A percentile compares a stretch with the other conserved stretches of the same genome.
phyloP scores from a whole-genome alignment of 2,113 vertebrate species.

The Platanista minor region DNA sequence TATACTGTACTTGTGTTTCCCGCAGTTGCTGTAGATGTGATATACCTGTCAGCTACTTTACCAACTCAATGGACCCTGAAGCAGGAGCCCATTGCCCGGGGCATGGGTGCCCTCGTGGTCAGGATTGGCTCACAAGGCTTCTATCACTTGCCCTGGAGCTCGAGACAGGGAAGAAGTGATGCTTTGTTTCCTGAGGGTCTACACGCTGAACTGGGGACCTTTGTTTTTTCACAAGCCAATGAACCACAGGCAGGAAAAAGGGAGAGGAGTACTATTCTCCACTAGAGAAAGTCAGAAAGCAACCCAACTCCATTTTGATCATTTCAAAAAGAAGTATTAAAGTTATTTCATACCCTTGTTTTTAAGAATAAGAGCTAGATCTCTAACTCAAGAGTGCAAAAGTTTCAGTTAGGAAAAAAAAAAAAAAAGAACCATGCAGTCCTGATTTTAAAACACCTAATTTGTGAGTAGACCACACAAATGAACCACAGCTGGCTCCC shows the following conservation, averaged over 20 bases:
- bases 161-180: accelerated
- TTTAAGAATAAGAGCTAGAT: not conserved
- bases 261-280: not conserved
- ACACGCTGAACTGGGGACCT: not conserved
- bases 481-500: not conserved
- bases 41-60: not conserved
- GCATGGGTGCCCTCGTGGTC: accelerated
- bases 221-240: not conserved
- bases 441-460: not conserved
- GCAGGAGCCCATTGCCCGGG: accelerated
- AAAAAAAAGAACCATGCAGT: not conserved
- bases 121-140: not conserved
- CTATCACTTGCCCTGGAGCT: not conserved
- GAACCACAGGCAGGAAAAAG: not conserved
- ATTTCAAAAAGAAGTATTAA: not conserved
- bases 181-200: not conserved
- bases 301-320: not conserved
- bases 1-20: too few species aligned
- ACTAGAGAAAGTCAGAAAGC: not conserved
- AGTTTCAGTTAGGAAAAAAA: not conserved
- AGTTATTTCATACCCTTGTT: not conserved
- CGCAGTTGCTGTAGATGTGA: accelerated
- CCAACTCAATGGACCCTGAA: not conserved
- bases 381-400: not conserved
- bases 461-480: not conserved